Evolutionary conservation across 2,888 invertebrate species (phyloP).

Genomic region (Hypselothyrea guttata): DNA sequence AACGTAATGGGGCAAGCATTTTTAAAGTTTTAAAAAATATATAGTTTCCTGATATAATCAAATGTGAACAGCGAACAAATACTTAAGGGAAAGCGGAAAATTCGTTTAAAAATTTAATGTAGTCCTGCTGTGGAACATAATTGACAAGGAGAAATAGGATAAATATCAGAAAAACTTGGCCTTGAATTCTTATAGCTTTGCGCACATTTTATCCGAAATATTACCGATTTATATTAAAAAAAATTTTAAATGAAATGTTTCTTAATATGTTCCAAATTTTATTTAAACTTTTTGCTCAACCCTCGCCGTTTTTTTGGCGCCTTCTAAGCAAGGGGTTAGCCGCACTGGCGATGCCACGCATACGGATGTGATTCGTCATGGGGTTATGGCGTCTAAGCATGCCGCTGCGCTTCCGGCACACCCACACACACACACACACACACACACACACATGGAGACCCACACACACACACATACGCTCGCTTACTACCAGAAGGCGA

Average conservation of each 20-base stretch:
- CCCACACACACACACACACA: constrained; percentile 17
- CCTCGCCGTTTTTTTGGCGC: constrained; percentile 45
- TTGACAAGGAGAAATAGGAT: too few species aligned
- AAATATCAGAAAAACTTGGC: too few species aligned
- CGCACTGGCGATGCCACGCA: constrained; percentile 43
- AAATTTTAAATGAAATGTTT: too few species aligned
- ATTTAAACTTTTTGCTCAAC: not conserved
- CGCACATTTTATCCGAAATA: not conserved
- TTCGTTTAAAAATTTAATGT: not conserved
- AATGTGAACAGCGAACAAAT: too few species aligned
- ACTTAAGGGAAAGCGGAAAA: not conserved
- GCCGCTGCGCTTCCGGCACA: constrained; percentile 59
- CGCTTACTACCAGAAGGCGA: not conserved
- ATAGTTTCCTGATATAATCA: too few species aligned
- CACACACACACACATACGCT: constrained; percentile 4
- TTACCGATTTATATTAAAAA: not conserved
- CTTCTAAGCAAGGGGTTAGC: constrained; percentile 40
- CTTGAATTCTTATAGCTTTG: too few species aligned
- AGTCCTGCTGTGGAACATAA: not conserved
- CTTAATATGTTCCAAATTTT: not conserved
- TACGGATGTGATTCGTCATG: constrained; percentile 50
- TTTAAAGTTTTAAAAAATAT: too few species aligned
- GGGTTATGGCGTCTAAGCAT: constrained; percentile 70
- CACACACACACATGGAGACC: not conserved
- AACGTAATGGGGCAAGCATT: not conserved